Base-by-base conservation (phyloP, 2,888 invertebrate genomes). In the Scaptomyza cyrtandrae region DNA sequence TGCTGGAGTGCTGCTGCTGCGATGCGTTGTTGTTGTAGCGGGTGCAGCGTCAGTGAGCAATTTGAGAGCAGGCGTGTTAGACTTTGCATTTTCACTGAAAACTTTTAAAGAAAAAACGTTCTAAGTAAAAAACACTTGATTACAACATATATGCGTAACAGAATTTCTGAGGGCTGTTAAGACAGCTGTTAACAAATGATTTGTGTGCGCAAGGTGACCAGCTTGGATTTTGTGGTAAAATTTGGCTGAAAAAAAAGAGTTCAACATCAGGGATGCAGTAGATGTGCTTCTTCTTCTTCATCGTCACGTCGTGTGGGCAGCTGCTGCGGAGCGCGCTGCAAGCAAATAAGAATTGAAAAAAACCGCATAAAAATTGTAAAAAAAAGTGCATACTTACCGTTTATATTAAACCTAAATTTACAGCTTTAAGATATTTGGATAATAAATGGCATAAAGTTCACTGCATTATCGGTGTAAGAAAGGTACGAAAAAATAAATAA, bases 1-100 rank as follows among this genome's bases (percentile, higher is more conserved):
- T 89, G 90, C 16, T 87, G 63, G 3, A 76, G 52, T 0, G 64
- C 53, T 1, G 41, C 35, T 2, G 53, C 52, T n/a, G 61, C 46
- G 9, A 19, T 33, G 29, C 65, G 53, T 2, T 65, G 71, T 6
- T 64, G 63, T 1, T 67, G 69, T 6, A 62, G 65, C n/a, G 66
- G 49, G 11, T 70, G 78, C 58, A 74, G 58, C 2, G 80, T 66
- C 10, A 90, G 52, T 2, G 80, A 67, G 66, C 85, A 89, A 45
- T 75, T 84, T 3, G 71, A 57, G 6, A 91, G 67, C 59, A 91
- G 68, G 33, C 90, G 86, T 11, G 83, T 84, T 16, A 91, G 52
- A 16, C 76, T 89, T 62, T 89, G 89, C 91, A 91, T 91, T 79
- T 78, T 86, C 24, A 58, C 46, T 35, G 35, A 57, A 50, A 57